Evolutionary conservation across 2,888 invertebrate species (phyloP).

Genomic region (Xylocampa areola): DNA sequence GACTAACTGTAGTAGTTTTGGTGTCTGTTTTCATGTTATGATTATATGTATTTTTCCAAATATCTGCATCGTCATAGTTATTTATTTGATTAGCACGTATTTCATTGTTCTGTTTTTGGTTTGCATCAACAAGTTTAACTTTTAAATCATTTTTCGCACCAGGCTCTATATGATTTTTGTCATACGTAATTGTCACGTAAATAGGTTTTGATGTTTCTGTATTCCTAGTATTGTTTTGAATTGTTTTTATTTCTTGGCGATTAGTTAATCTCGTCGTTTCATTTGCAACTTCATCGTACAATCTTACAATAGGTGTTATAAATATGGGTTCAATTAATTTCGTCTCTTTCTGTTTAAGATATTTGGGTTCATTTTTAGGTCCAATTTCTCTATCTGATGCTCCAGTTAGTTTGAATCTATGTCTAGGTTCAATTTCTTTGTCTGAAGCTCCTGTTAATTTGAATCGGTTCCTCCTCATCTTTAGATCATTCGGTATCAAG

Average conservation of each 20-base stretch:
- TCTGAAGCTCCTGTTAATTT: no score
- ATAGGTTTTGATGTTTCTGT: no score
- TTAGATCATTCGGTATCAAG: background rate
- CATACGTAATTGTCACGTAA: background rate
- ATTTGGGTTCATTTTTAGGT: background rate
- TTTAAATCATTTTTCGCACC: background rate
- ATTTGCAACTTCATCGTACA: background rate
- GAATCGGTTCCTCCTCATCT: no score
- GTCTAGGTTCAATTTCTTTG: background rate
- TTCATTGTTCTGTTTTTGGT: background rate
- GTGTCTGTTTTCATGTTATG: background rate
- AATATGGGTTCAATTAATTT: background rate
- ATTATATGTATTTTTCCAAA: constrained; percentile 1
- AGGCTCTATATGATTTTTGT: background rate
- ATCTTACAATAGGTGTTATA: background rate
- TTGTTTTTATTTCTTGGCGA: background rate
- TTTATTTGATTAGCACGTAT: no score
- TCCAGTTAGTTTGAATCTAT: background rate
- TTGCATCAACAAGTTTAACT: background rate
- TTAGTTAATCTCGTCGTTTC: background rate
- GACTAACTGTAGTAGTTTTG: no score
- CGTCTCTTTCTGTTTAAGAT: background rate
- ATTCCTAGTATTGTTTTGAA: background rate
- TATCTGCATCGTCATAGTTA: background rate
- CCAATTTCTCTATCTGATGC: background rate